A percentile compares a stretch with the other conserved stretches of the same genome.
phyloP scores from a whole-genome alignment of 2,888 invertebrate genomes.

The Polydrusus pterygomalis region DNA sequence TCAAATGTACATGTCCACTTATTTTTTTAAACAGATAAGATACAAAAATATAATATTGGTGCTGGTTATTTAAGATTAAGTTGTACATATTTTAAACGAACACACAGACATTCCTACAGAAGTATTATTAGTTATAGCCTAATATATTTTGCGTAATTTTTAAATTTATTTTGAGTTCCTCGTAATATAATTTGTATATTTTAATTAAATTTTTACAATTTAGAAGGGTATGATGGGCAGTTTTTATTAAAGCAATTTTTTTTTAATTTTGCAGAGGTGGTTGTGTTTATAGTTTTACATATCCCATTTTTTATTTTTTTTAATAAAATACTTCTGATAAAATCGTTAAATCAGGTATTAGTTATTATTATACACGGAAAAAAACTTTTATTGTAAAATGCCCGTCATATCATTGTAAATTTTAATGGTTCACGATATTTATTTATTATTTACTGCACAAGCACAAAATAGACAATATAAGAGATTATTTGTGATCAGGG shows the following conservation, averaged over 20 bases:
- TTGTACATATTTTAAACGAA: constrained; percentile 66
- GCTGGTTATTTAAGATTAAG: constrained; percentile 69
- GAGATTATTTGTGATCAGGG: constrained; percentile 61
- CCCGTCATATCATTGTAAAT: constrained; percentile 45
- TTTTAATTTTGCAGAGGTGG: background rate
- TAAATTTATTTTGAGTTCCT: constrained; percentile 61
- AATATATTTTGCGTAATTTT: constrained; percentile 52
- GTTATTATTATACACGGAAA: no score
- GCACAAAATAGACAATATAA: constrained; percentile 61
- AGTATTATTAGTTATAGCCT: constrained; percentile 71
- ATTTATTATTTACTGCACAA: constrained; percentile 37
- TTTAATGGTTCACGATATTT: constrained; percentile 48
- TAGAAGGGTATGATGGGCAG: background rate
- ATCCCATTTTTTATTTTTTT: no score
- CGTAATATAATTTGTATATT: constrained; percentile 41
- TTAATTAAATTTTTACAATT: constrained; percentile 31
- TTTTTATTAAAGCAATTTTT: background rate
- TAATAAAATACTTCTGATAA: no score
- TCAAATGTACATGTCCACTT: constrained; percentile 1
- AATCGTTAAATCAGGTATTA: no score
- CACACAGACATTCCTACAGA: constrained; percentile 71
- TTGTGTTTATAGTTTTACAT: no score
- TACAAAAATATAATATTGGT: constrained; percentile 65
- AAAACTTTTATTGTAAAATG: background rate
- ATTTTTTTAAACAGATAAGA: constrained; percentile 23